Percentiles rank a stretch among this genome's conserved stretches.
Conservation (phyloP, 1,140 invertebrate species). For the Homarus americanus region DNA sequence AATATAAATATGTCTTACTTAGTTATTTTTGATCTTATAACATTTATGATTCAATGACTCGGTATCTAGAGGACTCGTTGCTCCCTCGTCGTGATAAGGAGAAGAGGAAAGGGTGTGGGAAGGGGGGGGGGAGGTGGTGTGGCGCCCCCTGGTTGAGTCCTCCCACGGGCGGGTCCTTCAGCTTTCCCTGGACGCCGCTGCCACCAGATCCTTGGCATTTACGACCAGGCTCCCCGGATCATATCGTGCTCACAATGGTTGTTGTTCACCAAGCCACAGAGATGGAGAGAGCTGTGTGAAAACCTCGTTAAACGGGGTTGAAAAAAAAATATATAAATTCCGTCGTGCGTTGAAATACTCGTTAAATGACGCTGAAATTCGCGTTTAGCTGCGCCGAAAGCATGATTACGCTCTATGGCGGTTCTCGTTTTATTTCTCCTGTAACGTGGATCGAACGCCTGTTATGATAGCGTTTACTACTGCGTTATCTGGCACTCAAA, state of each 20-base stretch:
- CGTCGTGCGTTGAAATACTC: not conserved
- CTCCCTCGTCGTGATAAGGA: too few relatives aligned
- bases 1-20: too few relatives aligned
- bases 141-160: not conserved
- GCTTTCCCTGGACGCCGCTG: constrained; percentile 10
- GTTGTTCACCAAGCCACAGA: not conserved
- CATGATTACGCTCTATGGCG: not conserved
- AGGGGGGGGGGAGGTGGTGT: too few relatives aligned
- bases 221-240: not conserved
- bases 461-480: not conserved
- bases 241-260: not conserved
- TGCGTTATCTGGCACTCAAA: too few relatives aligned
- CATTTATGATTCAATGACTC: too few relatives aligned
- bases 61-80: too few relatives aligned
- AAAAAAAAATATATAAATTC: too few relatives aligned
- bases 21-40: too few relatives aligned
- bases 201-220: constrained; percentile 37
- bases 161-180: not conserved
- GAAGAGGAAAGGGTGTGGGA: too few relatives aligned
- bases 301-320: not conserved
- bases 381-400: not conserved
- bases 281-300: not conserved
- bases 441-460: not conserved
- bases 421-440: too few relatives aligned
- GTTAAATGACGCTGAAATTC: not conserved